phyloP scores from a whole-genome alignment of 2,113 vertebrate species.

The Poecilia latipinna region DNA sequence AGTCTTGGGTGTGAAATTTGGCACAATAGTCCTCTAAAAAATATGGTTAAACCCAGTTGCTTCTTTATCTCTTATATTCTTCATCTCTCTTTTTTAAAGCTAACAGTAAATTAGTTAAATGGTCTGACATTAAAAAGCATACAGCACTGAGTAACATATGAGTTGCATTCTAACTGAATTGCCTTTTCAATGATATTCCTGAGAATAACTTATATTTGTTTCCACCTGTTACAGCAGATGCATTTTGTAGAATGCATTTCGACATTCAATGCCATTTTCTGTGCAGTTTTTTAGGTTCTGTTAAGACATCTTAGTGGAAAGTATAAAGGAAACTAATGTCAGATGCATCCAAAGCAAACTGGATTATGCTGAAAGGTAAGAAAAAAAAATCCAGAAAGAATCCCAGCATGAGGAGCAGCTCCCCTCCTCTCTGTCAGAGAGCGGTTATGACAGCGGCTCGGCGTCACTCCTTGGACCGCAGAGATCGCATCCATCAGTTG shows the following conservation, averaged over 20 bases:
- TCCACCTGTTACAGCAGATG: neutral
- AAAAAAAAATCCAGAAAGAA: neutral
- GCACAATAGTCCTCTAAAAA: neutral
- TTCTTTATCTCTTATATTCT: neutral
- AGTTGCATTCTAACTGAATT: too few relatives aligned
- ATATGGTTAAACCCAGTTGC: neutral
- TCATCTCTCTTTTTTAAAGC: neutral
- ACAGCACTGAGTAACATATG: too few relatives aligned
- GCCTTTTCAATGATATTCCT: neutral
- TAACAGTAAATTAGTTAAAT: neutral
- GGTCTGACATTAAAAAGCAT: neutral
- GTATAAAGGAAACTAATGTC: neutral
- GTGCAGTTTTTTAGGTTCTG: constrained; percentile 11
- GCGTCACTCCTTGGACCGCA: constrained; percentile 64
- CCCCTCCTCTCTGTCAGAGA: constrained; percentile 11
- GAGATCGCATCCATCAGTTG: constrained; percentile 66
- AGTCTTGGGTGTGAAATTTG: too few relatives aligned
- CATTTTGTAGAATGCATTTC: constrained; percentile 42
- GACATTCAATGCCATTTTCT: constrained; percentile 21
- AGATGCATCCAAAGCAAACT: neutral
- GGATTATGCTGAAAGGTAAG: neutral
- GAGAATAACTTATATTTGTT: neutral
- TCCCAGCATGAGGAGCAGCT: constrained; percentile 21
- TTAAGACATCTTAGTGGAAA: neutral
- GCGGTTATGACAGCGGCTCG: constrained; percentile 60